Evolutionary conservation across 2,888 invertebrate species (phyloP), one percentile per base, ranked within the genome.

Genomic region (Oconnorella tubifera): DNA sequence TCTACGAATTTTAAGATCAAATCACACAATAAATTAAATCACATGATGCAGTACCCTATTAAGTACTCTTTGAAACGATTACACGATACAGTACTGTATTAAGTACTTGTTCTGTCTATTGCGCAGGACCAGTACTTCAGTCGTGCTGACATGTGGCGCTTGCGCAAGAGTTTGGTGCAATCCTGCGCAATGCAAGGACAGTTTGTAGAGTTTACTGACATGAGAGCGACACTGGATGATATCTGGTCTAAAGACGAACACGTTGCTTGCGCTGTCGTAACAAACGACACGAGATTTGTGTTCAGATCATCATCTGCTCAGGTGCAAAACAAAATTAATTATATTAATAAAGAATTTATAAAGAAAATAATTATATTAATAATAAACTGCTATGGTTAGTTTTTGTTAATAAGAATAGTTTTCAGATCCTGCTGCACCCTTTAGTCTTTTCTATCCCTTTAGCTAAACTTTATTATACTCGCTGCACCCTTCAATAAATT

Each of bases 131-230:
- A 96, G 80, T 99, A 98, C 78, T 89, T 98, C 87, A 96, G 96
- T 19, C 86, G 99, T 62, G 94, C 96, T 68, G 99, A 99, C 85
- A 98, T 99, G 98, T 98, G 97, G 93, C 86, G 97, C 60, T 83
- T 98, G 63, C 72, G 95, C 81, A 92, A 90, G 72, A 89, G 89
- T 83, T 85, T 99, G 85, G 92, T 96, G 85, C 83, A 83, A 75
- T 59, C 40, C 3, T 50, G 58, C 50, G 33, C 63, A n/a, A 50
- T 40, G 29, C 66, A 63, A 31, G 48, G 56, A 10, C 56, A 66
- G 28, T 58, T 53, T 28, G 88, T 98, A 53, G 94, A 94, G 82
- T 94, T 92, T 89, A 66, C 89, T 90, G 74, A 86, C 48, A 81
- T 82, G 74, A 77, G 80, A 65, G 79, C 80, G 40, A 80, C 82